A percentile compares a stretch with the other conserved stretches of the same genome.
Evolutionary conservation across 2,797 vertebrate genomes (phyloP).

Genomic region (Rhabdomys pumilio): DNA sequence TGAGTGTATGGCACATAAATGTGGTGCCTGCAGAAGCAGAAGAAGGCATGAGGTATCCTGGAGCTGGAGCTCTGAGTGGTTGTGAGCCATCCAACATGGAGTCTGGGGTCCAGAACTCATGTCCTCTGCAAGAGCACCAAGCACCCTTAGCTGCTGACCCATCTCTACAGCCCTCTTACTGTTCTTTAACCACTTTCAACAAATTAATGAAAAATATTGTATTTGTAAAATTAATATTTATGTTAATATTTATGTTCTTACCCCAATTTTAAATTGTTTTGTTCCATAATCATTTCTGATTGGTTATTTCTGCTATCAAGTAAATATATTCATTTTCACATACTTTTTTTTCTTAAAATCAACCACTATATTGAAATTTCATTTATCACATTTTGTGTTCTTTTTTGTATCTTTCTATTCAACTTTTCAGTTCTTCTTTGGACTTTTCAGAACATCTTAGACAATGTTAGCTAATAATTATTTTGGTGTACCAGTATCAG

Average conservation of each 20-base stretch:
- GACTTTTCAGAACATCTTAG: constrained; percentile 64
- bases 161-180: neutral
- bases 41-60: neutral
- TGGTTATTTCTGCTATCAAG: constrained; percentile 42
- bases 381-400: constrained; percentile 9
- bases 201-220: constrained; percentile 46
- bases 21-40: neutral
- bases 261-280: constrained; percentile 57
- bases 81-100: neutral
- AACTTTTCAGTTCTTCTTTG: constrained; percentile 38
- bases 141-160: neutral
- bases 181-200: constrained; percentile 46
- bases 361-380: constrained; percentile 55
- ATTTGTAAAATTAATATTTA: constrained; percentile 56
- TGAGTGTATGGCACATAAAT: neutral
- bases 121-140: neutral
- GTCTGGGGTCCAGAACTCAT: neutral
- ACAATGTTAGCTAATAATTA: constrained; percentile 44
- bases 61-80: neutral
- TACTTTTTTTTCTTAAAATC: constrained; percentile 12
- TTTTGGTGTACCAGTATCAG: constrained; percentile 46
- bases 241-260: constrained; percentile 37
- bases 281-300: constrained; percentile 41
- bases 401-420: constrained; percentile 50
- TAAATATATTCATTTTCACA: constrained; percentile 48